Evolutionary conservation across 2,113 vertebrate species (phyloP), one percentile per base, ranked within the genome.

Genomic region (Scolopax mira): DNA sequence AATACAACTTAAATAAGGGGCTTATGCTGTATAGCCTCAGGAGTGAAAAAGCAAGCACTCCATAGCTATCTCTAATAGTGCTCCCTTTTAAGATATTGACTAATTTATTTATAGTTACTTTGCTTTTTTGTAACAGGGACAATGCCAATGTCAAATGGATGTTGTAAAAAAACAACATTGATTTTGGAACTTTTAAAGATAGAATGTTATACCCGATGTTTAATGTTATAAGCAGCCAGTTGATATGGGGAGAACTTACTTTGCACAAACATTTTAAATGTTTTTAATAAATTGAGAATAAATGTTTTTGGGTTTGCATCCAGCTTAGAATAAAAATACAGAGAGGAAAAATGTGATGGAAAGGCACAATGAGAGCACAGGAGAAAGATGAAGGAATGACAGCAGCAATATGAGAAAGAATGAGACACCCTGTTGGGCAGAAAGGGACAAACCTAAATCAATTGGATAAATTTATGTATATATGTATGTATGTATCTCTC

Each of bases 81-180:
- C 55, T 71, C 67, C 30, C 74, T 90, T 95, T 83, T 46, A 80
- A 93, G 46, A 84, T 88, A 93, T 86, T 0, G 85, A 90, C 42
- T 77, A 37, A 44, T 88, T 90, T 91, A 74, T 95, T 94, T 94
- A 80, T 78, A 94, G 91, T 44, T 70, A 48, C 33, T 79, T 88
- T 78, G 24, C 33, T 88, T 90, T 90, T 94, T 86, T 91, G 28
- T 37, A 61, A 37, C 13, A 51, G 52, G 66, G 27, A 11, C 85
- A 77, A 92, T 49, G 30, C 39, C 79, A 77, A 67, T 71, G 79
- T 42, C 41, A 83, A 92, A 82, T 65, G 33, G 73, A 70, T 60
- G 44, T 48, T 72, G 31, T 49, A 54, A 57, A 71, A 58, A 88
- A 80, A 69, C 13, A 6, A 0, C 14, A 18, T 15, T 71, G 48